These are phyloP conservation scores for Eretmochelys imbricata DNA, from an alignment of 2,113 vertebrate species.

Conservation along the genomic window DNA sequence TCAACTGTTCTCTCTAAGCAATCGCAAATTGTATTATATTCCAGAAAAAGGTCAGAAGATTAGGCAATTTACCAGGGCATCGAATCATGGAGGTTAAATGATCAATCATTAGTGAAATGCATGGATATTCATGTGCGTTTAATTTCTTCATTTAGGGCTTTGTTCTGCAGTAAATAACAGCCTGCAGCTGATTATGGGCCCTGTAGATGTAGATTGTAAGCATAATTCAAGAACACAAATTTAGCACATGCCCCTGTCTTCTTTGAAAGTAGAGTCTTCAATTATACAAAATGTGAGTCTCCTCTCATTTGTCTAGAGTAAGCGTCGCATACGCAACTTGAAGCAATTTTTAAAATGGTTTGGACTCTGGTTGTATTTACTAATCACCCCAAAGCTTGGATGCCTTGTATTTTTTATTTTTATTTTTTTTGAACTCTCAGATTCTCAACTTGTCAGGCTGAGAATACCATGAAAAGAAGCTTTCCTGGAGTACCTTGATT, in stretches of 20 bases:
- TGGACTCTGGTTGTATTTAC: neutral
- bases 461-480: neutral
- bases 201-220: neutral
- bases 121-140: neutral
- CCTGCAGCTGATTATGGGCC: neutral
- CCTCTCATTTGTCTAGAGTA: neutral
- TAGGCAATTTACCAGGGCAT: neutral
- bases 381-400: neutral
- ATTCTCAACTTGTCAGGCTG: neutral
- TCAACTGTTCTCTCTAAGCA: neutral
- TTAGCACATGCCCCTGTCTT: neutral
- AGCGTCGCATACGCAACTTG: neutral
- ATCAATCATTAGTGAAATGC: neutral
- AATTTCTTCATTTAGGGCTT: constrained; percentile 26
- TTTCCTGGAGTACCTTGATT: neutral
- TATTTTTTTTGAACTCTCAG: neutral
- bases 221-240: constrained; percentile 1
- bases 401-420: neutral
- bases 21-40: neutral
- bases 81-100: neutral
- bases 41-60: neutral
- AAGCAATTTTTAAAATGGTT: neutral
- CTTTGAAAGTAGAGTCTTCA: neutral
- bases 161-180: constrained; percentile 21
- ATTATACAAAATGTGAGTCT: neutral